Evolutionary conservation across 2,888 invertebrate genomes (phyloP), one percentile per base, ranked within the genome.

Genomic region (Phaedon cochleariae): DNA sequence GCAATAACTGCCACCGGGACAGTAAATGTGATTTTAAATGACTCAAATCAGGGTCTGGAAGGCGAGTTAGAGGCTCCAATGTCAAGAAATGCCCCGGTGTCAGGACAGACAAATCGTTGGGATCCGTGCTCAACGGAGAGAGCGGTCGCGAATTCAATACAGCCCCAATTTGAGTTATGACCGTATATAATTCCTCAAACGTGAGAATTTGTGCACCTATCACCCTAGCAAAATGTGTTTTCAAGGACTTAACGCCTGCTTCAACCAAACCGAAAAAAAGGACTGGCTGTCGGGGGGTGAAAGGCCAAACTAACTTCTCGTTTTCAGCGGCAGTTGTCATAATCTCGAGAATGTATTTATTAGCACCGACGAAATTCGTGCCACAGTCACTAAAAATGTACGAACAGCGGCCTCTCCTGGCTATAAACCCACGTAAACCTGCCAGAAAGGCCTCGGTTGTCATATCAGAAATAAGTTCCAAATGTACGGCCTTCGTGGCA

Each of bases 281-380:
- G 68, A 15, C 66, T 62, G 4, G 58, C 65, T 15, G 51, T 48
- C 1, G 68, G 70, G 15, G 61, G 57, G 48, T 69, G 63, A 49
- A 69, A 69, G n/a, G 62, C 62, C 65, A 68, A 9, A 37, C 37
- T 31, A 68, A 29, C 12, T 41, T 20, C 45, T 46, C 48, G 34
- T 5, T 59, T 45, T 53, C 66, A n/a, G 37, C 46, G 22, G 60
- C 45, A 17, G 7, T 49, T 57, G 58, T 21, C 21, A 53, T 20
- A 7, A 62, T 48, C 10, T 52, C 29, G 15, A 54, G 45, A 31
- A 68, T 26, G 10, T 70, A 58, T 34, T 45, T 57, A 41, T 59
- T 63, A 3, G 68, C 66, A 7, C 68, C 69, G 4, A 68, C 62
- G 53, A 69, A 69, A 61, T 69, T 71, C n/a, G 51, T 59, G 3